Conservation (phyloP, 2,113 vertebrate genomes). For the Leucopsar rothschildi region DNA sequence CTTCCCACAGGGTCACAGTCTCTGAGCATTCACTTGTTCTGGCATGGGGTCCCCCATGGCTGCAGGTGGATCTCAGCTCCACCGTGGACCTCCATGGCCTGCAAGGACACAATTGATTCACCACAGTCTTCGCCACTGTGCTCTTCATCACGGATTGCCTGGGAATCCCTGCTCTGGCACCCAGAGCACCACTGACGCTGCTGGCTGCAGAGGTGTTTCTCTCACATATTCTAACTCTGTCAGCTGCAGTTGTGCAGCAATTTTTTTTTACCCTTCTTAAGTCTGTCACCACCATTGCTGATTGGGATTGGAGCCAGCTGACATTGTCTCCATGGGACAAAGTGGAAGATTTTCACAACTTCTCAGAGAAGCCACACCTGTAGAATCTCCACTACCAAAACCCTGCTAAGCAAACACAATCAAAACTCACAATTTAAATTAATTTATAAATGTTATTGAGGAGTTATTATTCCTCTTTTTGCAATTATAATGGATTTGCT, state of each 20-base stretch:
- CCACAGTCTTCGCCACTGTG: accelerated
- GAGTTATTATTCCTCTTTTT: not conserved
- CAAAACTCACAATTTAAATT: not conserved
- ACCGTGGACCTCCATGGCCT: not conserved
- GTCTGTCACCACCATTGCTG: not conserved
- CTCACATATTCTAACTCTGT: not conserved
- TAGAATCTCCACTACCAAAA: not conserved
- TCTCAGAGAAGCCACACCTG: not conserved
- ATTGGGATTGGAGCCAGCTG: not conserved
- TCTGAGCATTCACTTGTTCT: not conserved
- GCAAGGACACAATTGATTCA: not conserved
- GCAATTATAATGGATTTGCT: not conserved
- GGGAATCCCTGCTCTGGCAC: not conserved
- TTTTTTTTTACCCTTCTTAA: not conserved
- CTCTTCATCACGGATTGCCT: not conserved
- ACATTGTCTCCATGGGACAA: not conserved
- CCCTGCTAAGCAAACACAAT: not conserved
- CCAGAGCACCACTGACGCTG: not conserved
- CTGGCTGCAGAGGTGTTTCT: not conserved
- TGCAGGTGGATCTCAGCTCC: no score
- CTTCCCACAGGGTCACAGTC: not conserved
- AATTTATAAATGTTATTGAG: not conserved
- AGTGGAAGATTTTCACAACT: not conserved
- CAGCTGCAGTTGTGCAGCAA: not conserved
- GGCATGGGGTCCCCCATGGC: not conserved